Percentiles rank a stretch among this genome's conserved stretches.
These are phyloP conservation scores for Drosophila arizonae DNA, from an alignment of 1,140 invertebrate species.

Conservation along the genomic window DNA sequence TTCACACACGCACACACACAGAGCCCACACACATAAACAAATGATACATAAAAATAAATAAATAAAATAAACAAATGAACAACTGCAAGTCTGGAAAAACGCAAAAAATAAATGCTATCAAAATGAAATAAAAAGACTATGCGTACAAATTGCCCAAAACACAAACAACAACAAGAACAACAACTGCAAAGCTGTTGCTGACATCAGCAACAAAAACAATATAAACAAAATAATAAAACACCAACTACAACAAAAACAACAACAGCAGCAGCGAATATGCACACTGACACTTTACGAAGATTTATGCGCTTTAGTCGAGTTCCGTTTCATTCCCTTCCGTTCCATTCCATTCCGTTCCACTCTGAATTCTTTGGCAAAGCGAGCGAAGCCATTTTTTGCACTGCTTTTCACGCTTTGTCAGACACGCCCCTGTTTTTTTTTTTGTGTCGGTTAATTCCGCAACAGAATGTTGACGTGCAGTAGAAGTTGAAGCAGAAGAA, in stretches of 20 bases:
- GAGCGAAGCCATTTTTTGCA: constrained; percentile 20
- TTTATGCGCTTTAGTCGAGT: constrained; percentile 78
- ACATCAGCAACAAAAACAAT: constrained; percentile 52
- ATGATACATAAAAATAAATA: constrained; percentile 56
- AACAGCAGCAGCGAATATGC: constrained; percentile 61
- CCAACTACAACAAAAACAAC: constrained; percentile 31
- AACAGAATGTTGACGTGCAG: constrained; percentile 43
- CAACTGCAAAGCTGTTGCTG: constrained; percentile 64
- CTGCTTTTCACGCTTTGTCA: constrained; percentile 39
- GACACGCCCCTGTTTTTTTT: constrained; percentile 28
- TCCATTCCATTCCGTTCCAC: neutral
- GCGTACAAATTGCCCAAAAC: constrained; percentile 74
- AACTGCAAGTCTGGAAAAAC: constrained; percentile 3
- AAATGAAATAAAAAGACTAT: constrained; percentile 66
- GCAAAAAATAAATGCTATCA: constrained; percentile 23
- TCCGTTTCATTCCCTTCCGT: constrained; percentile 13
- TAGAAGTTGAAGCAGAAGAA: neutral
- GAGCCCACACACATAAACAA: constrained; percentile 60
- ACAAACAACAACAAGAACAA: constrained; percentile 52
- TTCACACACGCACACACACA: constrained; percentile 51
- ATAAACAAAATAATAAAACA: constrained; percentile 46
- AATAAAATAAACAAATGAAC: neutral
- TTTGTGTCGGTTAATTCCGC: constrained; percentile 7
- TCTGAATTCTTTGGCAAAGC: constrained; percentile 15
- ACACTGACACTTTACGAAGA: constrained; percentile 80